Conservation (phyloP, 2,113 vertebrate species). For the Apodemus sylvaticus region DNA sequence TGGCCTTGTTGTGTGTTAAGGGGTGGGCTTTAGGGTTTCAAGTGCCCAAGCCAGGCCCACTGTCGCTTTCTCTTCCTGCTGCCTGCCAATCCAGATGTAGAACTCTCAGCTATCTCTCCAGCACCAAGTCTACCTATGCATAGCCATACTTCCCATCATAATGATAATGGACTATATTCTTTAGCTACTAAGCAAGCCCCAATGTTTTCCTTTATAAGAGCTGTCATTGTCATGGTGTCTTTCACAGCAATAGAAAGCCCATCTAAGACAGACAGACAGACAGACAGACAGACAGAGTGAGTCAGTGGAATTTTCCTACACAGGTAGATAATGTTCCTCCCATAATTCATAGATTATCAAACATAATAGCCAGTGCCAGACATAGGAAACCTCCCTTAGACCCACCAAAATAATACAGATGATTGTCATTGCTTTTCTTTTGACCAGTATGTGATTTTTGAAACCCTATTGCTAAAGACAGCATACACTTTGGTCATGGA, state of each 20-base stretch:
- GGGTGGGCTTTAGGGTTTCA: not conserved
- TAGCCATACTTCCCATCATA: not conserved
- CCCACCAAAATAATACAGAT: not conserved
- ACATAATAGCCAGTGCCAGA: not conserved
- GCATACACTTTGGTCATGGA: not conserved
- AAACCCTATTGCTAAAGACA: not conserved
- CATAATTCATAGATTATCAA: not conserved
- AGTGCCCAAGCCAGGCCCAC: not conserved
- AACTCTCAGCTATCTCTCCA: not conserved
- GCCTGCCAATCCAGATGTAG: not conserved
- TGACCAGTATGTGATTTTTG: not conserved
- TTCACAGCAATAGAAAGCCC: not conserved
- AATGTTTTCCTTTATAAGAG: not conserved
- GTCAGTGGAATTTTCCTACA: not conserved
- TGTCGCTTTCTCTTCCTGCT: not conserved
- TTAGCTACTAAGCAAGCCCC: not conserved
- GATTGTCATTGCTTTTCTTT: not conserved
- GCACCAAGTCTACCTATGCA: not conserved
- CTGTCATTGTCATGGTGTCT: not conserved
- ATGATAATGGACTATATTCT: not conserved
- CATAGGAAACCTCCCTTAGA: not conserved
- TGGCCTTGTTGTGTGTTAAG: not conserved
- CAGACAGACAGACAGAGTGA: not conserved
- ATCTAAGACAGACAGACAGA: not conserved
- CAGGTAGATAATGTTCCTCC: not conserved